Evolutionary conservation across 2,797 vertebrate species (phyloP).

Genomic region (Melopsittacus undulatus): DNA sequence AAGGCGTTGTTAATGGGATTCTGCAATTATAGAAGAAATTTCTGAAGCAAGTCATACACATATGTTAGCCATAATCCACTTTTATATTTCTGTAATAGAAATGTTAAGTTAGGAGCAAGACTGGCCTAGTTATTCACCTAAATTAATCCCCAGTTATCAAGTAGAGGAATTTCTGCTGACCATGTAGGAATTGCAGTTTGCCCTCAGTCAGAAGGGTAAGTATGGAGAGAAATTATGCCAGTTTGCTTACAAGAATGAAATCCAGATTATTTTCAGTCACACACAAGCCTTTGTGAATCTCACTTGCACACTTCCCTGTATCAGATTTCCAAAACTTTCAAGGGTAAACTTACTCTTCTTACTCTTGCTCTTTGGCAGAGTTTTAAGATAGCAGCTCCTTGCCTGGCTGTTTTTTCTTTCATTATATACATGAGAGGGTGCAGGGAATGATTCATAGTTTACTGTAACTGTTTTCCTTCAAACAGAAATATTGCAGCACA

Average conservation of each 20-base stretch:
- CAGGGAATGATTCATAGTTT: neutral
- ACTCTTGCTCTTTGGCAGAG: neutral
- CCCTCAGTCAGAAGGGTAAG: neutral
- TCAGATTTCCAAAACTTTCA: neutral
- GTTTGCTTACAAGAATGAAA: neutral
- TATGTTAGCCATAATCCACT: neutral
- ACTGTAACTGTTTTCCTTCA: neutral
- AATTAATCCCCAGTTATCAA: neutral
- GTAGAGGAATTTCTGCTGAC: neutral
- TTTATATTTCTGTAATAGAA: neutral
- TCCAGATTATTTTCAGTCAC: neutral
- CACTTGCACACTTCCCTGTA: fast-evolving
- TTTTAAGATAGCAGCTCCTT: neutral
- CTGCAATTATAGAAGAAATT: neutral
- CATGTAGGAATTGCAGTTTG: neutral
- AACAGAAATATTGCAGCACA: neutral
- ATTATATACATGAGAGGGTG: fast-evolving
- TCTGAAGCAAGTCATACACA: neutral
- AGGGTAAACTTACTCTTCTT: neutral
- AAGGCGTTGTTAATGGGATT: neutral
- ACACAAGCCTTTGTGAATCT: neutral
- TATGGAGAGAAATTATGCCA: neutral
- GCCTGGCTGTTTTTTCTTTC: neutral
- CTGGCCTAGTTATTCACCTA: neutral
- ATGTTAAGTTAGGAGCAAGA: neutral